Conservation (phyloP, 2,888 invertebrate genomes). For the Marronus borbonicus region DNA sequence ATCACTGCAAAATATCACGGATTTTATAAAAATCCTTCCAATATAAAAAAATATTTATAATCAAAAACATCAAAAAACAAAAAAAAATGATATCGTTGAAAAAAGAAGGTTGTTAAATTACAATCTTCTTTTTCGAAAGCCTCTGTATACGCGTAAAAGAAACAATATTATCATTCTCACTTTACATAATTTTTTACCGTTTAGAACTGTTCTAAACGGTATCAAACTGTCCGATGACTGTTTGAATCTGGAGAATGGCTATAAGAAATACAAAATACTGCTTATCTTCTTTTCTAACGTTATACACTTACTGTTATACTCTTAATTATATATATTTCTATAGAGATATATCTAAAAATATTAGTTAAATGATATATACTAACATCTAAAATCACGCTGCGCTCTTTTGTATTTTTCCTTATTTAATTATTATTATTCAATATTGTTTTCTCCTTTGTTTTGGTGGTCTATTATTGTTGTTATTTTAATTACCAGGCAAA, state of each 20-base stretch:
- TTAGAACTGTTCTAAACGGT: too few species aligned
- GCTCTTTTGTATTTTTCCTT: slow-evolving; percentile 53
- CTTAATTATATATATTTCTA: background rate
- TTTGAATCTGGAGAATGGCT: background rate
- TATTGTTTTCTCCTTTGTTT: slow-evolving; percentile 24
- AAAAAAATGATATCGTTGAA: slow-evolving; percentile 28
- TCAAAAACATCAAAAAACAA: too few species aligned
- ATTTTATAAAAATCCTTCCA: slow-evolving; percentile 57
- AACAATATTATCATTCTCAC: background rate
- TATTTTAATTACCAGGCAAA: too few species aligned
- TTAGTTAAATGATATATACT: slow-evolving; percentile 48
- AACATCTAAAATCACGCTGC: slow-evolving; percentile 57
- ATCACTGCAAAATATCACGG: slow-evolving; percentile 56
- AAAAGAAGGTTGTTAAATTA: too few species aligned
- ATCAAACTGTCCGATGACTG: too few species aligned
- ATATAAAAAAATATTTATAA: slow-evolving; percentile 34
- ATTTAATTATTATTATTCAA: slow-evolving; percentile 46
- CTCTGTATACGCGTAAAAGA: slow-evolving; percentile 29
- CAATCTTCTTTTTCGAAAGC: slow-evolving; percentile 25
- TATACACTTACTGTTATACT: background rate
- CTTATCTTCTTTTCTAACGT: background rate
- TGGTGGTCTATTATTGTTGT: background rate
- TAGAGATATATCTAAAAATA: background rate
- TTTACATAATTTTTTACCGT: background rate
- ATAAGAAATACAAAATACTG: slow-evolving; percentile 34